Evolutionary conservation across 2,888 invertebrate genomes (phyloP).

Genomic region (Megaustenia siamemsis): DNA sequence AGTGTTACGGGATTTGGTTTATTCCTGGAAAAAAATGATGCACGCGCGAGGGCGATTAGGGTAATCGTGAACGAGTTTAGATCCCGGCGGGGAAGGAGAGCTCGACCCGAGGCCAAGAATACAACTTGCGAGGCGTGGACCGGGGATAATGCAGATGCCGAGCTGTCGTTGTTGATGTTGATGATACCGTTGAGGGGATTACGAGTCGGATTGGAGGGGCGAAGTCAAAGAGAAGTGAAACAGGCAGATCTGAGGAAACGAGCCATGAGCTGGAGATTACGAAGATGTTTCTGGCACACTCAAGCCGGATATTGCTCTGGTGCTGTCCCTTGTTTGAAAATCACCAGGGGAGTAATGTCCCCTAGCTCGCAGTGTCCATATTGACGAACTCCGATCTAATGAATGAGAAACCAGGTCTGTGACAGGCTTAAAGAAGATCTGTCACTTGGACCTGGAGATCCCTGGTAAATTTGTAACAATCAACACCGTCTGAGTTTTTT

Average conservation of each 20-base stretch:
- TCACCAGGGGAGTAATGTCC: constrained; percentile 30
- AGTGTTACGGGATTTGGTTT: too few species aligned
- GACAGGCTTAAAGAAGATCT: not conserved
- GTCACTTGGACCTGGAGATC: not conserved
- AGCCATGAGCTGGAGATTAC: not conserved
- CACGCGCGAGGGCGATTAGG: too few species aligned
- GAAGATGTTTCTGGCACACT: constrained; percentile 20
- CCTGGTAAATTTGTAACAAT: not conserved
- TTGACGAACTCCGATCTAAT: not conserved
- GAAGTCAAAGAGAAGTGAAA: not conserved
- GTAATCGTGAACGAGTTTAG: too few species aligned
- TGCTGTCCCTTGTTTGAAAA: constrained; percentile 36
- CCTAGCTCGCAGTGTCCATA: constrained; percentile 4
- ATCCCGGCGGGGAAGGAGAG: too few species aligned
- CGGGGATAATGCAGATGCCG: too few species aligned
- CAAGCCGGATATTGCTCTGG: constrained; percentile 43
- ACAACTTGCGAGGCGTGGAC: too few species aligned
- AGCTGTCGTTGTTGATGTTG: too few species aligned
- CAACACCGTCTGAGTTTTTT: too few species aligned
- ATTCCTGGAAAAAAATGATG: too few species aligned
- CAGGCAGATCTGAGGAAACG: constrained; percentile 17
- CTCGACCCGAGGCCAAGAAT: too few species aligned
- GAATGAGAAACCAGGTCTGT: not conserved
- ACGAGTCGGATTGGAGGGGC: too few species aligned
- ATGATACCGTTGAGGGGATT: too few species aligned